Conservation (phyloP, 2,888 invertebrate species). For the Kuschelorhynchus macadamiae region DNA sequence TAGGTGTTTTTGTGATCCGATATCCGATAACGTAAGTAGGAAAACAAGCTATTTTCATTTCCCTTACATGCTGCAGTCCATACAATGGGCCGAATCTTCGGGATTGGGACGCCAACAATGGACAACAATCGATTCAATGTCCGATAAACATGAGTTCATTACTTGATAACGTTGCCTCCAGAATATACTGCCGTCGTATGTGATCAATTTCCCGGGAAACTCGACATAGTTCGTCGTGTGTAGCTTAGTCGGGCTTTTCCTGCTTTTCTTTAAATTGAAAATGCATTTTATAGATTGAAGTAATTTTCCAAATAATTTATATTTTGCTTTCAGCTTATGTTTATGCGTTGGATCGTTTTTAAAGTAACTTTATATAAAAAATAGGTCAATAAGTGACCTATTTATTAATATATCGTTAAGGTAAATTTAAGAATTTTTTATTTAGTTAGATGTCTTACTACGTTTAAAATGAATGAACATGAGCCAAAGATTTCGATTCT, state of each 20-base stretch:
- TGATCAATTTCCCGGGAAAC: conserved; percentile 50
- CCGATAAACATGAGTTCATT: conserved; percentile 67
- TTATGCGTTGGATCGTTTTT: too few species aligned
- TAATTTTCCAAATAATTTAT: conserved; percentile 26
- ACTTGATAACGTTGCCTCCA: conserved; percentile 64
- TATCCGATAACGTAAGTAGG: conserved; percentile 58
- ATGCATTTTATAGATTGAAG: conserved; percentile 25
- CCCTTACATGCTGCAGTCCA: conserved; percentile 60
- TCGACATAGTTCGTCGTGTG: conserved; percentile 39
- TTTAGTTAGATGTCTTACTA: too few species aligned
- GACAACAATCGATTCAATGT: conserved; percentile 66
- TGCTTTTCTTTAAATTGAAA: conserved; percentile 30
- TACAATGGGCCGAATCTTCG: conserved; percentile 63
- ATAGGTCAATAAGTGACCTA: too few species aligned
- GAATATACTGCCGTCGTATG: conserved; percentile 41
- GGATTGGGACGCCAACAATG: conserved; percentile 66
- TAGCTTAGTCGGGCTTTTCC: conserved; percentile 24
- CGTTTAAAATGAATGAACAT: too few species aligned
- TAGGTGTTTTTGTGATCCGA: conserved; percentile 59
- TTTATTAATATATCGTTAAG: too few species aligned
- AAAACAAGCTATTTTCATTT: conserved; percentile 66
- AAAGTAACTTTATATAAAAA: too few species aligned
- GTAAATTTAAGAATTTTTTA: too few species aligned
- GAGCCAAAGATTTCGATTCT: too few species aligned
- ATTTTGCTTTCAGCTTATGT: too few species aligned